Base-by-base conservation (phyloP, 2,797 vertebrate genomes). In the Poeciliopsis paucimaculata region DNA sequence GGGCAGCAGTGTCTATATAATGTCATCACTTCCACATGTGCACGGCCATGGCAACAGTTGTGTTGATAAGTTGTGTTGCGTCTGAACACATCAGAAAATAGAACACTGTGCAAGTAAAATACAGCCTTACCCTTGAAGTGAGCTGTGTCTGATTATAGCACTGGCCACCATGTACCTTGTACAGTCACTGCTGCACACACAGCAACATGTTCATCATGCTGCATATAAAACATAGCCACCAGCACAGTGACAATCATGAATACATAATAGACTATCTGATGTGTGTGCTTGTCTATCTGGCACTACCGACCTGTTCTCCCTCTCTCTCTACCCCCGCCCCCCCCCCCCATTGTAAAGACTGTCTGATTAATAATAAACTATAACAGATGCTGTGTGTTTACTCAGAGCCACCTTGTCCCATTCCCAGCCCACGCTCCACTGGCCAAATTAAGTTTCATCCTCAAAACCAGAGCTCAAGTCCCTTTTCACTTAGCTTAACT, bases 381-480 rank as follows among this genome's bases (percentile, higher is more conserved):
- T 86, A 88, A 83, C 72, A 78, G 75, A 74, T 79, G 87, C 72
- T 68, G 77, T 78, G 77, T 86, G 76, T 89, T 86, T 88, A 75
- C 78, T 79, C 31, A 71, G 20, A 78, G 26, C 68, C 79, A 80
- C 82, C 77, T 77, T 77, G 39, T 78, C 70, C 73, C 15, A 62
- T 76, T 79, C 66, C 70, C 53, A 5, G 1, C 82, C 82, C 75
- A 80, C 2, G 70, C 79, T 85, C 72, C 46, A 73, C 36, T 88
- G 75, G 36, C 53, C 64, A 89, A 86, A 90, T 88, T 79, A 85
- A 83, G 75, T 80, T 84, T 79, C 86, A 0, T 79, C 31, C 79
- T 43, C 57, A 66, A 80, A 86, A 75, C 49, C 34, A 70, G n/a
- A 11, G 12, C 77, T 57, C 73, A 41, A 78, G 77, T 55, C 2